These are phyloP conservation scores for Rousettus madagascariensis DNA, from an alignment of 2,797 vertebrate genomes.

Conservation along the genomic window DNA sequence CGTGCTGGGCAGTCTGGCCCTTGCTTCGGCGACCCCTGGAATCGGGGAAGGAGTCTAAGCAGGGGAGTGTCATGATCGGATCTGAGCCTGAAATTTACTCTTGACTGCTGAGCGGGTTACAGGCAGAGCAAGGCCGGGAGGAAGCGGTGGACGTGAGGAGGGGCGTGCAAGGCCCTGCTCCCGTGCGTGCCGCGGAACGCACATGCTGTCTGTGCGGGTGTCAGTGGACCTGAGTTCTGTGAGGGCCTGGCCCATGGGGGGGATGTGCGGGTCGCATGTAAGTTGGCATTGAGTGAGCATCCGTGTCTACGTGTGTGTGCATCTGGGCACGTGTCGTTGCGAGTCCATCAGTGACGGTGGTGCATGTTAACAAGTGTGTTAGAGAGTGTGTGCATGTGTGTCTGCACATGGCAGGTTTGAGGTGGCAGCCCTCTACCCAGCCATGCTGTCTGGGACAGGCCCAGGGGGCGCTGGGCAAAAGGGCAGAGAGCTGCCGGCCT, in stretches of 20 bases:
- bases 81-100: neutral
- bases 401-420: neutral
- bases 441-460: accelerated
- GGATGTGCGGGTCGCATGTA: neutral
- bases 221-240: neutral
- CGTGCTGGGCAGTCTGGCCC: neutral
- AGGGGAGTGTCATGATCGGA: neutral
- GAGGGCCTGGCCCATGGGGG: neutral
- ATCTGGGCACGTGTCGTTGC: neutral
- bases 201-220: neutral
- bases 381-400: neutral
- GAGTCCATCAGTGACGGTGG: no score
- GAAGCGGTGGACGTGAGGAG: neutral
- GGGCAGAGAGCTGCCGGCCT: neutral
- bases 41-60: neutral
- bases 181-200: no score
- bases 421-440: neutral
- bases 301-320: neutral
- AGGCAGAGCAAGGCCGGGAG: neutral
- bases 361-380: neutral
- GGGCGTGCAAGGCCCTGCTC: no score
- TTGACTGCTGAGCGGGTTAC: neutral
- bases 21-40: neutral
- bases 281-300: accelerated
- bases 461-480: neutral